Evolutionary conservation across 2,888 invertebrate genomes (phyloP), one percentile per base, ranked within the genome.

Genomic region (Dynastes maya): DNA sequence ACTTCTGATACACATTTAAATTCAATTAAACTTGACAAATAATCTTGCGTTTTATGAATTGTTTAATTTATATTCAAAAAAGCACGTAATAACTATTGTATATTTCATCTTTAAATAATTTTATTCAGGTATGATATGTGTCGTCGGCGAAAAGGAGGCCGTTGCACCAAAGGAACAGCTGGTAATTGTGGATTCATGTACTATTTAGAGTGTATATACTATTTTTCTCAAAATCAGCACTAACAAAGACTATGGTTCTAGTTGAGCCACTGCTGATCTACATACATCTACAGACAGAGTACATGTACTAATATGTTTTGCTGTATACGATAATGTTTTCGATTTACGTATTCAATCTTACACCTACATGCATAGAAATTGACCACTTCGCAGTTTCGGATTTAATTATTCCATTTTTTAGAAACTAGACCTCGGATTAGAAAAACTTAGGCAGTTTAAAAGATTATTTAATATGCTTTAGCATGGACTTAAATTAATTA

Each of bases 121-220:
- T 83, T 84, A 83, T 86, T 80, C 95, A 97, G 97, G 95, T 97
- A 97, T 92, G 97, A 97, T 94, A 97, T 97, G 97, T 97, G 97
- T 93, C 95, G 97, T 88, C 94, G 97, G 90, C 94, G 97, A 91
- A 97, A 97, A 93, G 97, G 97, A 91, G 97, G 97, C 90, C 95
- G 97, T 92, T 97, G 97, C 93, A 97, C 97, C 89, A 96, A 97
- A 93, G 97, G 97, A 94, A 97, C 97, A 90, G 97, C 97, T 91
- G 97, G 97, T 97, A 97, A 95, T 85, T 85, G 81, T 32, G 76
- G 77, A 77, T 77, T 70, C 37, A 65, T 68, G 61, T 68, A 77
- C 64, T 77, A 68, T 53, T 80, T 80, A 29, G 77, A 61, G 75
- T 72, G 78, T 71, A 71, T 45, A 72, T 78, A 70, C 40, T 16